Evolutionary conservation across 2,797 vertebrate genomes (phyloP), one percentile per base, ranked within the genome.

Genomic region (Enteromius paludinosus): DNA sequence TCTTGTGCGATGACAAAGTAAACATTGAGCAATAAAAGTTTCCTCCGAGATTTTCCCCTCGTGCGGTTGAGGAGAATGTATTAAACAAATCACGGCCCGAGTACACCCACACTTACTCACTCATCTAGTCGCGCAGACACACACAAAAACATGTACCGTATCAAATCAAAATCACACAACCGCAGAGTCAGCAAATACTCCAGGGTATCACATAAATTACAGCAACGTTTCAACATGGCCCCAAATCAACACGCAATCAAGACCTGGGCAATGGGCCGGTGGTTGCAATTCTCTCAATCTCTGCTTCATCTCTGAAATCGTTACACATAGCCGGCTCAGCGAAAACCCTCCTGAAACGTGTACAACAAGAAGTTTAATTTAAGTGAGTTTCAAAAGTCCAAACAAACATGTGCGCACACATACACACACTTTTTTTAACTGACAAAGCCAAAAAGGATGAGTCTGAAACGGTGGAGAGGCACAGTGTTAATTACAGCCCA

Each of bases 191-290:
- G 88, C 81, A 85, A 87, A 85, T 85, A 41, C 52, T 68, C 66
- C 80, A 84, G 86, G 89, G 83, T 78, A 68, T 43, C 45, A 25
- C 77, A 85, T 81, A 91, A 91, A 92, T 92, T 90, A 91, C 83
- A 87, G 82, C 45, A 72, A 84, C 75, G 85, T 89, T 83, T 90
- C 74, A 86, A 78, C 80, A 45, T 88, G 87, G 90, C 87, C 88
- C 84, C 86, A 79, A 84, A 91, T 90, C 91, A 90, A 89, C 87
- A 85, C 86, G 88, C 88, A 91, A 92, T 93, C 90, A 90, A 87
- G 84, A 85, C 81, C 86, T 86, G 88, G 88, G 87, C 88, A 89
- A 85, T 82, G 70, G 79, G 79, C 88, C 77, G 78, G 72, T 82
- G 18, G 45, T 65, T 62, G 56, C 81, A 76, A 68, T 75, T 79